phyloP scores from a whole-genome alignment of 2,797 vertebrate species.

The Cirrhinus molitorella region DNA sequence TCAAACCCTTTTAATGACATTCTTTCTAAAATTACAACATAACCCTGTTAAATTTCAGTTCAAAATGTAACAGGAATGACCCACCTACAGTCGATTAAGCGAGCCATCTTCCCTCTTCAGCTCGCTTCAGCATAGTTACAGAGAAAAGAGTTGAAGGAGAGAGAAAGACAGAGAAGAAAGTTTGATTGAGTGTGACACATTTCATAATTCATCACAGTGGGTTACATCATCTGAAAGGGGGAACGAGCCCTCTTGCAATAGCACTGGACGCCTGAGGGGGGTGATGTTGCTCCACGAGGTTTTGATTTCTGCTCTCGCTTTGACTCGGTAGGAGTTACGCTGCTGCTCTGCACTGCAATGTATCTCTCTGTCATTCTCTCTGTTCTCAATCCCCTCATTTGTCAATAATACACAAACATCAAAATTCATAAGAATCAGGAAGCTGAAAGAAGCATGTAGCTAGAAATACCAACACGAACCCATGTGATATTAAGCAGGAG shows the following conservation, averaged over 20 bases:
- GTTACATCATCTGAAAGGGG: constrained; percentile 47
- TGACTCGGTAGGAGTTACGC: not conserved
- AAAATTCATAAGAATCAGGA: constrained; percentile 38
- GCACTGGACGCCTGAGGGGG: constrained; percentile 22
- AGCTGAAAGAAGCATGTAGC: constrained; percentile 2
- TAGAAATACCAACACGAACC: constrained; percentile 13
- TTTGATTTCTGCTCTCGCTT: constrained; percentile 18
- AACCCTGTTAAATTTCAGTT: not conserved
- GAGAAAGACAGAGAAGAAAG: constrained; percentile 29
- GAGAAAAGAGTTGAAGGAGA: constrained; percentile 35
- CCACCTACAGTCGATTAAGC: not conserved
- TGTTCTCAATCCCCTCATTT: not conserved
- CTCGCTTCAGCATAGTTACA: not conserved
- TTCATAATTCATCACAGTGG: constrained; percentile 57
- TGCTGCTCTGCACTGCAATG: not conserved
- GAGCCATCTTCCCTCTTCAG: not conserved
- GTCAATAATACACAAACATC: constrained; percentile 42
- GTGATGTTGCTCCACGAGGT: constrained; percentile 47
- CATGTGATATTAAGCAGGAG: constrained; percentile 31
- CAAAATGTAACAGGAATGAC: not conserved
- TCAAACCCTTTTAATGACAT: not conserved
- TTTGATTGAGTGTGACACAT: constrained; percentile 58
- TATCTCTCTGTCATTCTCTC: constrained; percentile 8
- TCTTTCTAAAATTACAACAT: not conserved
- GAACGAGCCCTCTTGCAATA: not conserved